phyloP scores from a whole-genome alignment of 2,888 invertebrate species.

The Parnassius glacialis region DNA sequence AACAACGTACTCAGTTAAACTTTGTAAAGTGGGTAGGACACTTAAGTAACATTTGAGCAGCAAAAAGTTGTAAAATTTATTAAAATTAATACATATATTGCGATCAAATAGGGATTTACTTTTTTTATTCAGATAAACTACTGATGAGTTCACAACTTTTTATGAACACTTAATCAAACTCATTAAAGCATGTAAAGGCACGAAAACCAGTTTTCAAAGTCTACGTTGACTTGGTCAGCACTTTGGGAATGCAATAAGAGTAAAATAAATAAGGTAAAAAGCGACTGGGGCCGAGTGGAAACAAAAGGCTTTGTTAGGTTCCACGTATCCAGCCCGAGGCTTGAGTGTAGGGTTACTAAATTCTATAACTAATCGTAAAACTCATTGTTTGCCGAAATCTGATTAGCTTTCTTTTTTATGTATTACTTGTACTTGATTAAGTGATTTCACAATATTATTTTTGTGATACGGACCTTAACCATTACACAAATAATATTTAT shows the following conservation, averaged over 20 bases:
- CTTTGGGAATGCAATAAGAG: slow-evolving; percentile 71
- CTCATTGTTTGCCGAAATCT: slow-evolving; percentile 63
- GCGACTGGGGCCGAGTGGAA: slow-evolving; percentile 52
- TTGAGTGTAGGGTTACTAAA: slow-evolving; percentile 65
- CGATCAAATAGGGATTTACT: not conserved
- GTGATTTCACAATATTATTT: slow-evolving; percentile 14
- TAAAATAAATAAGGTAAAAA: slow-evolving; percentile 61
- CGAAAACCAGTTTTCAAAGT: slow-evolving; percentile 60
- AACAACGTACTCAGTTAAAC: too few species aligned
- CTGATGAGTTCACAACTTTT: slow-evolving; percentile 13
- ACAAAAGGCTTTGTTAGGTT: slow-evolving; percentile 79
- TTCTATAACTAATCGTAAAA: slow-evolving; percentile 67
- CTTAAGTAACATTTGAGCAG: too few species aligned
- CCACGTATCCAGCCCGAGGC: slow-evolving; percentile 59
- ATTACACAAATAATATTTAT: not conserved
- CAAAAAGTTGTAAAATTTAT: not conserved
- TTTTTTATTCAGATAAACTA: slow-evolving; percentile 9
- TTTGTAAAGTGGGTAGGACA: too few species aligned
- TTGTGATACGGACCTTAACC: slow-evolving; percentile 8
- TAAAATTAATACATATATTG: not conserved
- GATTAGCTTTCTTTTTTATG: slow-evolving; percentile 48
- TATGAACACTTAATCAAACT: slow-evolving; percentile 22
- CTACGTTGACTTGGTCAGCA: slow-evolving; percentile 64
- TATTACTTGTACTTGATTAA: slow-evolving; percentile 6
- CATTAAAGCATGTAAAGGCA: slow-evolving; percentile 19